Evolutionary conservation across 2,113 vertebrate species (phyloP).

Genomic region (Spilogale gracilis): DNA sequence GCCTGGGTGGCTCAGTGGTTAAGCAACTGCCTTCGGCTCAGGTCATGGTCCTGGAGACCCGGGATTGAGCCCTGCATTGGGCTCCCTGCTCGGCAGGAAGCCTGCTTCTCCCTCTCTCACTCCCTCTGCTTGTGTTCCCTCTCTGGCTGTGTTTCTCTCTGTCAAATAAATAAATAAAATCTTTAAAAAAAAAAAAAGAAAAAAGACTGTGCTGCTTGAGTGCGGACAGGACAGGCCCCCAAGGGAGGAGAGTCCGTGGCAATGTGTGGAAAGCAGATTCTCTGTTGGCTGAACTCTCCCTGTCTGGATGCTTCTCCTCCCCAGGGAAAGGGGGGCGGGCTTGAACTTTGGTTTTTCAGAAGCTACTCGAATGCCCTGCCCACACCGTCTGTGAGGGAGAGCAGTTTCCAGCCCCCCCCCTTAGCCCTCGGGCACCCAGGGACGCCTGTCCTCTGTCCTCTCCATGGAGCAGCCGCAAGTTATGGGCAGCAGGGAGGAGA

Average conservation of each 20-base stretch:
- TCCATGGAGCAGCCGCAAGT: background rate
- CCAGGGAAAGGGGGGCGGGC: background rate
- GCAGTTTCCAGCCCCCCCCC: conserved; percentile 58
- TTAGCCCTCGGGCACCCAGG: background rate
- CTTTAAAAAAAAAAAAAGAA: too few relatives aligned
- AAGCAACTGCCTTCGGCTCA: too few relatives aligned
- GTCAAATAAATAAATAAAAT: too few relatives aligned
- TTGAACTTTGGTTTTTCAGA: conserved; percentile 65
- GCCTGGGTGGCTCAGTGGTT: too few relatives aligned
- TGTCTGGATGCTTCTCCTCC: background rate
- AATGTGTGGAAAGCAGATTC: background rate
- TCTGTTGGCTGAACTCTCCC: background rate
- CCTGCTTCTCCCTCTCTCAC: too few relatives aligned
- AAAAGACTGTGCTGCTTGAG: background rate
- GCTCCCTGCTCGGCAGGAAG: too few relatives aligned
- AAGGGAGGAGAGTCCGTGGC: accelerated
- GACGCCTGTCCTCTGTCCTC: background rate
- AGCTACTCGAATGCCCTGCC: conserved; percentile 65
- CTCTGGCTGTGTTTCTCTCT: too few relatives aligned
- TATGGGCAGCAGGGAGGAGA: background rate
- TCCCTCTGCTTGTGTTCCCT: too few relatives aligned
- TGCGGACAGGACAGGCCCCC: background rate
- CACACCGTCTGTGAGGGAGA: conserved; percentile 67
- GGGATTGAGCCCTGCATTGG: too few relatives aligned
- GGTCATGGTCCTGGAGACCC: too few relatives aligned